Conservation (phyloP, 2,113 vertebrate species). For the Forbesichthys agassizii region DNA sequence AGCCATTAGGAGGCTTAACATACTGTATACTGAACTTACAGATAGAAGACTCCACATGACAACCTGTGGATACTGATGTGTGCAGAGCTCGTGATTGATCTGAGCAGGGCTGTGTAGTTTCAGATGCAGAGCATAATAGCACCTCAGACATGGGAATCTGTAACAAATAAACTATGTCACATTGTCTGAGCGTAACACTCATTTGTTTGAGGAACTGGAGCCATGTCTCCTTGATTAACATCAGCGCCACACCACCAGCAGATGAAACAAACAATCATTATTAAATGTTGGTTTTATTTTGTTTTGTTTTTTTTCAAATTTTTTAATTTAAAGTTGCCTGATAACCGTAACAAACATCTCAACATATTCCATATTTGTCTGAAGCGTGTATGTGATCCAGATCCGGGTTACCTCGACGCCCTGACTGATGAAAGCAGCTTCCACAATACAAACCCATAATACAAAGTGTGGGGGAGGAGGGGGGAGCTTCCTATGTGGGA, state of each 20-base stretch:
- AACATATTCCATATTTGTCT: constrained; percentile 74
- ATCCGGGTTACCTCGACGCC: constrained; percentile 67
- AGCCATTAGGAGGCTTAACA: too few species aligned
- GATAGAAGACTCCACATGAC: too few species aligned
- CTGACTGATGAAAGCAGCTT: constrained; percentile 72
- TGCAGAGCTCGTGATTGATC: too few species aligned
- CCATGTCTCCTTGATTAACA: too few species aligned
- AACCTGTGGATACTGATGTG: too few species aligned
- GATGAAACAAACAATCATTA: constrained; percentile 61
- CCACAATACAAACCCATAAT: constrained; percentile 66
- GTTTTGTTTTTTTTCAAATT: constrained; percentile 31
- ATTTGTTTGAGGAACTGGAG: too few species aligned
- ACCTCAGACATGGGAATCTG: too few species aligned
- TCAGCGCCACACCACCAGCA: constrained; percentile 6
- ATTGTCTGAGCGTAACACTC: too few species aligned
- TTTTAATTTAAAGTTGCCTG: constrained; percentile 71
- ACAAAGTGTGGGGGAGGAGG: constrained; percentile 45
- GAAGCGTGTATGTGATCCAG: constrained; percentile 71
- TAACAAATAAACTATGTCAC: too few species aligned
- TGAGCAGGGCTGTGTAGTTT: too few species aligned
- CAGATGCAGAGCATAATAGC: too few species aligned
- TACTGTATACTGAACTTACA: too few species aligned
- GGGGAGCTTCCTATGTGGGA: constrained; percentile 54
- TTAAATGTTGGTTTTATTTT: constrained; percentile 79
- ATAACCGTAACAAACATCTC: constrained; percentile 71